These are phyloP conservation scores for Eupithecia centaureata DNA, from an alignment of 2,888 invertebrate species.

Conservation along the genomic window DNA sequence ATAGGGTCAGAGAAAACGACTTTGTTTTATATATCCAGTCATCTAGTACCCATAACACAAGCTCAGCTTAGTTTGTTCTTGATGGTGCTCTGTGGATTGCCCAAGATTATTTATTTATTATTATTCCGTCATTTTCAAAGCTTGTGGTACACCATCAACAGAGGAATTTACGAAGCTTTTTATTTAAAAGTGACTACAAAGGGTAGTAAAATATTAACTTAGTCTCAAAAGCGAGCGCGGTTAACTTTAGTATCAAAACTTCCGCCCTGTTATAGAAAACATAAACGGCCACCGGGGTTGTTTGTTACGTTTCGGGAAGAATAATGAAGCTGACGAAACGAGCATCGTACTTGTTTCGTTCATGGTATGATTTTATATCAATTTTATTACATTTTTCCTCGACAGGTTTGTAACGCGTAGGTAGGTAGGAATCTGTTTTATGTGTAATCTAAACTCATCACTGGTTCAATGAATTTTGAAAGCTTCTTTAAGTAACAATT, in stretches of 20 bases:
- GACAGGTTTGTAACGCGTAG: not conserved
- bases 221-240: conserved; percentile 21
- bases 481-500: not conserved
- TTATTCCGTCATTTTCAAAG: conserved; percentile 4
- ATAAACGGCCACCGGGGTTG: conserved; percentile 13
- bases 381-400: not conserved
- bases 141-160: conserved; percentile 20
- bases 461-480: not conserved
- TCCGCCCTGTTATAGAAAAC: conserved; percentile 18
- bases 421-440: not conserved
- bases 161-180: conserved; percentile 14
- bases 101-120: no score
- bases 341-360: not conserved
- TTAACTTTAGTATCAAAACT: conserved; percentile 29
- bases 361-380: not conserved
- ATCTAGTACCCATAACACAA: no score
- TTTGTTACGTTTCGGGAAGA: not conserved
- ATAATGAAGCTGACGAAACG: not conserved
- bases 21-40: no score
- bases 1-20: no score
- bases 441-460: not conserved
- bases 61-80: no score
- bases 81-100: no score
- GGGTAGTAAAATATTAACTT: conserved; percentile 29
- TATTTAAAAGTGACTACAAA: conserved; percentile 19